These are phyloP conservation scores for Phyllostomus discolor DNA, from an alignment of 2,113 vertebrate genomes.

Conservation along the genomic window DNA sequence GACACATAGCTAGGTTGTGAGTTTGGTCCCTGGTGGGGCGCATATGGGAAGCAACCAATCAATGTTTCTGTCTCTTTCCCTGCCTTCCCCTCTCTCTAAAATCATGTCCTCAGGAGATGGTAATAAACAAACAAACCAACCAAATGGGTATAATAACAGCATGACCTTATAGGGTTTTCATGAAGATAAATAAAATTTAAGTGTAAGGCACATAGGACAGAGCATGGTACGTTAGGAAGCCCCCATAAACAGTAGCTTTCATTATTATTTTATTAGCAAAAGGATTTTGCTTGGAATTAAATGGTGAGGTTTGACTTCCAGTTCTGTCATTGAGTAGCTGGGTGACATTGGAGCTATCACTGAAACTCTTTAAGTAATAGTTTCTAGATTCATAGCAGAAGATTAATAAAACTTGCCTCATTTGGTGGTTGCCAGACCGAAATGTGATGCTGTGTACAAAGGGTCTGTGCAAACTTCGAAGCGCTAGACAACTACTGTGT, in stretches of 20 bases:
- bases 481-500: fast-evolving
- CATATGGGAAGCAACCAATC: no score
- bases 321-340: neutral
- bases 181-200: neutral
- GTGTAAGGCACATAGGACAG: neutral
- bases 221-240: neutral
- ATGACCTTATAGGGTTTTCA: neutral
- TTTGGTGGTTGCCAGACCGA: neutral
- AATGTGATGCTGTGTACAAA: neutral
- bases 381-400: neutral
- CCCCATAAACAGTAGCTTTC: neutral
- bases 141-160: neutral
- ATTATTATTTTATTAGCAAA: neutral
- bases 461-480: neutral
- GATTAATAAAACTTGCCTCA: neutral
- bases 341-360: neutral
- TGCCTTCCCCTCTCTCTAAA: neutral
- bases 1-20: no score
- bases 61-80: neutral
- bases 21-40: no score
- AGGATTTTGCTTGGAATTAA: neutral
- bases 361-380: neutral
- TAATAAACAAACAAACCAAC: no score
- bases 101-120: no score
- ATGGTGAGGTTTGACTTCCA: neutral